Percentiles rank a stretch among this genome's conserved stretches.
phyloP scores from a whole-genome alignment of 2,888 invertebrate species.

The Amiota mariae region DNA sequence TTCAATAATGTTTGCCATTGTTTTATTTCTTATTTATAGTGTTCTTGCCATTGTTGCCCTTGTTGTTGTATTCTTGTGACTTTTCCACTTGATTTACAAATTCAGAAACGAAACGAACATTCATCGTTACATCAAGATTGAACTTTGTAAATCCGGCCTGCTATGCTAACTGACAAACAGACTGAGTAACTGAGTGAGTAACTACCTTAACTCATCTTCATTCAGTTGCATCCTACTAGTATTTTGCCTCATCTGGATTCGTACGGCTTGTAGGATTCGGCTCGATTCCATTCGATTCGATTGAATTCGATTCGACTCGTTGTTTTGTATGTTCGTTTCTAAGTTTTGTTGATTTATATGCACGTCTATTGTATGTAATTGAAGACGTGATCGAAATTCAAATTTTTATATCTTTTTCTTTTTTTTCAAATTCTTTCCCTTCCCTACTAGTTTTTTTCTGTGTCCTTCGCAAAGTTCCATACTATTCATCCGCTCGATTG shows the following conservation, averaged over 20 bases:
- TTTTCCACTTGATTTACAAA: slow-evolving; percentile 67
- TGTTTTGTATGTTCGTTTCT: neutral
- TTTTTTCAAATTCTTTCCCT: neutral
- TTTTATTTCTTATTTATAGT: neutral
- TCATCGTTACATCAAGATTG: too few relatives aligned
- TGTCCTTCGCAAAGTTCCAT: neutral
- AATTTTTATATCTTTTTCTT: slow-evolving; percentile 48
- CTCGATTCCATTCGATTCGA: neutral
- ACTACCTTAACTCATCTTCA: neutral
- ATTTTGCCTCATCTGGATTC: slow-evolving; percentile 7
- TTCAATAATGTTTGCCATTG: slow-evolving; percentile 25
- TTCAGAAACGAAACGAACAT: slow-evolving; percentile 46
- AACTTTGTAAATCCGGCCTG: too few relatives aligned
- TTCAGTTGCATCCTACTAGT: neutral
- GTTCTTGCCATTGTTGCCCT: slow-evolving; percentile 18
- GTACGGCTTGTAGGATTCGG: neutral
- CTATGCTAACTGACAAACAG: slow-evolving; percentile 2
- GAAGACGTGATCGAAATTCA: slow-evolving; percentile 67
- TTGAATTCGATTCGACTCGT: neutral
- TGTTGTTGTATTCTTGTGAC: slow-evolving; percentile 43
- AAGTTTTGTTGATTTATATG: slow-evolving; percentile 60
- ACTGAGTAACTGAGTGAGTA: slow-evolving; percentile 2
- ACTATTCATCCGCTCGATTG: slow-evolving; percentile 10
- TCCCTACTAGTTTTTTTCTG: too few relatives aligned
- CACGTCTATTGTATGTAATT: slow-evolving; percentile 66